Base-by-base conservation (phyloP, 2,888 invertebrate genomes). In the Gibbula magus region DNA sequence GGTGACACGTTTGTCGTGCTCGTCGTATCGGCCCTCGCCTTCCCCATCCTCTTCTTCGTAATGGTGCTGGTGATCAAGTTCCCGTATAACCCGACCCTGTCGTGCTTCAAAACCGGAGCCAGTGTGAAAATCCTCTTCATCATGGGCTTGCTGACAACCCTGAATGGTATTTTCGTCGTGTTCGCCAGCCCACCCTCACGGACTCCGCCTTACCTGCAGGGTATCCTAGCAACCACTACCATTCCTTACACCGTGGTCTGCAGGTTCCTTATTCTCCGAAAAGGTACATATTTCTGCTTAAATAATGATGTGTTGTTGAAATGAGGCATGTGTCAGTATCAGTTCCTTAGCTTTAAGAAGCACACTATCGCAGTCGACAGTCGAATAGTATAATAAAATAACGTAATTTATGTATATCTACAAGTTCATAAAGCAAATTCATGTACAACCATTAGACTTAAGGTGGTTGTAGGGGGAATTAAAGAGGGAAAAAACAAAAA, bases 131-230 rank as follows among this genome's bases (percentile, higher is more conserved):
- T 86, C 51, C n/a, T 85, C 18, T 79, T 86, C 56, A 16, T 82
- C 0, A 83, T 87, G 83, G 88, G 88, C 8, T 39, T 84, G 3
- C 79, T 84, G 10, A 86, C 83, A 0, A 84, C 86, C 5, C 70
- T 86, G 61, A 88, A 88, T 54, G 88, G 88, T 0, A 73, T 88
- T 16, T 74, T 87, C 16, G 83, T 87, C 10, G 86, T 87, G 16
- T 87, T 84, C 53, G 86, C 87, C 45, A 86, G 86, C 80, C 84
- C 83, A 8, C 84, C 86, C 0, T 61, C 79, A 25, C 51, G 88
- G 67, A 88, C 88, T 0, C 86, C 87, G 20, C 86, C 87, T 0
- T 87, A 87, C 79, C 78, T 88, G 20, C 88, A 88, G 77, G 87
- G 85, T 4, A 81, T 88, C 29, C 79, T 88, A 29, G 76, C 81